Percentiles rank a stretch among this genome's conserved stretches.
These are phyloP conservation scores for Spisula subtruncata DNA, from an alignment of 2,888 invertebrate genomes.

Conservation along the genomic window DNA sequence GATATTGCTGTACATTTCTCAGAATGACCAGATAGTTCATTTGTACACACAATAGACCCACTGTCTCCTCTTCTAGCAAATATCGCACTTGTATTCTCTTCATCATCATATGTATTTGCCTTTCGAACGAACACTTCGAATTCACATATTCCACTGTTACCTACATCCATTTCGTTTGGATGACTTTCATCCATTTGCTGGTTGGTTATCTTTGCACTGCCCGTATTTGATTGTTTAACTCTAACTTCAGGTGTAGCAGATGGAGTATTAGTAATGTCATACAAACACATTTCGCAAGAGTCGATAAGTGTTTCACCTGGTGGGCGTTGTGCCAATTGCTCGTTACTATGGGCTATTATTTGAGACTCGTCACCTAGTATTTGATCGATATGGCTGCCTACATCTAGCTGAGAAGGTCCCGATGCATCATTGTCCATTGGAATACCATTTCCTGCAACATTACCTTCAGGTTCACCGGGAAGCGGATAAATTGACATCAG, in stretches of 20 bases:
- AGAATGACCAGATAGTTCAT: neutral
- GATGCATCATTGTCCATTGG: neutral
- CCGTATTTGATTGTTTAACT: no score
- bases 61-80: conserved; percentile 28
- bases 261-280: no score
- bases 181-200: no score
- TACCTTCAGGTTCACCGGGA: neutral
- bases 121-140: neutral
- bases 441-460: no score
- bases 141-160: no score
- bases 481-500: neutral
- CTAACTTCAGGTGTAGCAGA: no score
- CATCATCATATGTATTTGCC: neutral
- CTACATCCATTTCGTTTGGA: no score
- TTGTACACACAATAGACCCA: conserved; percentile 12
- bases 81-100: neutral
- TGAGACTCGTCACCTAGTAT: neutral
- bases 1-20: neutral
- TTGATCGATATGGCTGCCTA: neutral
- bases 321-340: no score
- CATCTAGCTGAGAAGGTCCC: neutral
- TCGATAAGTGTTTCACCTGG: no score
- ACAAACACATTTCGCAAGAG: no score
- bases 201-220: no score
- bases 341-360: no score